Evolutionary conservation across 1,140 invertebrate species (phyloP).

Genomic region (Matsumurasca onukii): DNA sequence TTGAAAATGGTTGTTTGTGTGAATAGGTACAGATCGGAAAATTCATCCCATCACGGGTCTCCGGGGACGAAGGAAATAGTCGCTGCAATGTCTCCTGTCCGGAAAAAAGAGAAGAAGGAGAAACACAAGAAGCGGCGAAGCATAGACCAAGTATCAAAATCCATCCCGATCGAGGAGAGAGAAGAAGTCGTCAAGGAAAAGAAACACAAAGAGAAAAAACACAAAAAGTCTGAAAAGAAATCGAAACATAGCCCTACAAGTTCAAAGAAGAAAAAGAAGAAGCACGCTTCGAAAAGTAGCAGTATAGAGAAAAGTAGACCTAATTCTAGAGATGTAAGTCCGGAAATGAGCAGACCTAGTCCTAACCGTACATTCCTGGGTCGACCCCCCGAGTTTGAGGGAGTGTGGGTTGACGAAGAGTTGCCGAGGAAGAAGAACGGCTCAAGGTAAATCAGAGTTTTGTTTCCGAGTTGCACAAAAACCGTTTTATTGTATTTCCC

Average conservation of each 20-base stretch:
- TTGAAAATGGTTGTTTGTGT: too few species aligned
- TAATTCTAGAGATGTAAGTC: constrained; percentile 24
- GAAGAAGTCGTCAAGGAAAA: constrained; percentile 10
- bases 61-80: not conserved
- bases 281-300: constrained; percentile 62
- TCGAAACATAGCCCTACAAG: constrained; percentile 49
- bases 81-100: constrained; percentile 10
- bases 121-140: constrained; percentile 19
- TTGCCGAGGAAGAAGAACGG: constrained; percentile 3
- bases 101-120: constrained; percentile 26
- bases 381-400: not conserved
- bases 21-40: constrained; percentile 8
- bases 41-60: constrained; percentile 14
- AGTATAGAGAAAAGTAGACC: constrained; percentile 50
- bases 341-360: constrained; percentile 26
- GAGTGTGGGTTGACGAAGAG: constrained; percentile 2
- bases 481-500: too few species aligned
- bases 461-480: too few species aligned
- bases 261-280: constrained; percentile 68
- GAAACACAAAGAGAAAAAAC: constrained; percentile 57
- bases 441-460: too few species aligned
- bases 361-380: constrained; percentile 3
- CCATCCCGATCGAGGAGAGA: not conserved
- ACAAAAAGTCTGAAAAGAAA: constrained; percentile 62
- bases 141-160: constrained; percentile 2